Conservation (phyloP, 1,140 invertebrate species). For the Pogonus chalceus region DNA sequence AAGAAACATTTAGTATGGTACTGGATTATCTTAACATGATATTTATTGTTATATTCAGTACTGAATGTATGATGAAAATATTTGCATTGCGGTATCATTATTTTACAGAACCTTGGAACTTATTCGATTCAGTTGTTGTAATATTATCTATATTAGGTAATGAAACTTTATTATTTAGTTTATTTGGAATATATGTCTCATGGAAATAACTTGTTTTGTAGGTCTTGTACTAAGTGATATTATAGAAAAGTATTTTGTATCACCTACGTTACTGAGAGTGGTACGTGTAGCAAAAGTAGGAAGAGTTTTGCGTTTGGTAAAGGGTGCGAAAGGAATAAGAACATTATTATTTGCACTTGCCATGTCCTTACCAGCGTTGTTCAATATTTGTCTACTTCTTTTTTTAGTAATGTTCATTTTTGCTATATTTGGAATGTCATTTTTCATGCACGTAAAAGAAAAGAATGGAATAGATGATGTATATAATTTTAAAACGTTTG, state of each 20-base stretch:
- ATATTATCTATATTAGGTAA: conserved; percentile 95
- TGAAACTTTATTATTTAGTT: not conserved
- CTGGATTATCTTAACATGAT: conserved; percentile 89
- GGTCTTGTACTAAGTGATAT: conserved; percentile 91
- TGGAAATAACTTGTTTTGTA: conserved; percentile 36
- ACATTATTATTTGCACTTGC: conserved; percentile 94
- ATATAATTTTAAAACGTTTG: conserved; percentile 98
- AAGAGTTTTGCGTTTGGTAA: conserved; percentile 90
- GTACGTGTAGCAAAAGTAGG: conserved; percentile 96
- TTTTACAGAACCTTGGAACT: conserved; percentile 98
- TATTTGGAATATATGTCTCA: not conserved
- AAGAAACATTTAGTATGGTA: conserved; percentile 67
- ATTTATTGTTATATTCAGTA: conserved; percentile 97
- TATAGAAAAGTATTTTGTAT: conserved; percentile 96
- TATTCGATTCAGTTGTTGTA: conserved; percentile 98
- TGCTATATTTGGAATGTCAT: conserved; percentile 98
- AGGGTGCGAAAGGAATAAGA: conserved; percentile 94
- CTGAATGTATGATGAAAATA: conserved; percentile 95
- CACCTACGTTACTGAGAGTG: conserved; percentile 91
- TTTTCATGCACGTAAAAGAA: conserved; percentile 96
- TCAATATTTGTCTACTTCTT: conserved; percentile 96
- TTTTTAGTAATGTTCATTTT: conserved; percentile 99
- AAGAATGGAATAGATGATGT: conserved; percentile 90
- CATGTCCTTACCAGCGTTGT: conserved; percentile 94
- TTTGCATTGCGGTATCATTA: conserved; percentile 95